Base-by-base conservation (phyloP, 2,888 invertebrate species). In the Drosophila multiciliata region DNA sequence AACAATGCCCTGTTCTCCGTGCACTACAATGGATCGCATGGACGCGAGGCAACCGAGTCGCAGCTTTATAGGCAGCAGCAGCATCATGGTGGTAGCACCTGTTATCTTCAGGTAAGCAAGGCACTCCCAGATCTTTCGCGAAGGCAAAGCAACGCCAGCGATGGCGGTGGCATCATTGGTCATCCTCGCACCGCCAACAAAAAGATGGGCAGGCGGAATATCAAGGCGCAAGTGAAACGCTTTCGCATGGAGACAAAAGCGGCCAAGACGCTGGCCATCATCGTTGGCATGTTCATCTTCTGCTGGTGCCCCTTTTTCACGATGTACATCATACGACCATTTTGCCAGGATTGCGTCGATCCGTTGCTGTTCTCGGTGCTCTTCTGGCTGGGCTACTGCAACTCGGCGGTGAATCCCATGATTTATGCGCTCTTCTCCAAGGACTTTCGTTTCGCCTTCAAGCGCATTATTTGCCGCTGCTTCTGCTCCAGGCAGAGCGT, bases 271-370 rank as follows among this genome's bases (percentile, higher is more conserved):
- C 94, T 99, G 61, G 99, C 98, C 72, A 98, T 99, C 79, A 99
- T 99, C 77, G 99, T 99, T 5, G 99, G 99, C 1, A 97, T 98
- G 53, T 99, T 99, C 94, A 98, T 99, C 65, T 95, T 97, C 90
- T 99, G 99, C 93, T 99, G 99, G 99, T 94, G 98, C 66, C 99
- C 99, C 0, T 99, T 99, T 94, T 98, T 99, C 94, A 98, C 98
- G 53, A 97, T 98, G 94, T 99, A 99, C 93, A 95, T 98, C 55
- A 95, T 98, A 64, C 95, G 97, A 15, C 98, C 98, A 0, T 98
- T 97, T 92, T 98, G 97, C 92, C 96, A 95, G 50, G 95, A 96
- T 72, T 98, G 98, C 93, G 97, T 98, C 45, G 96, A 97, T 76
- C 96, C 96, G 1, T 94, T 97, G 66, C 94, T 98, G 65, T 98